phyloP scores from a whole-genome alignment of 2,113 vertebrate species.

The Pelobates fuscus region DNA sequence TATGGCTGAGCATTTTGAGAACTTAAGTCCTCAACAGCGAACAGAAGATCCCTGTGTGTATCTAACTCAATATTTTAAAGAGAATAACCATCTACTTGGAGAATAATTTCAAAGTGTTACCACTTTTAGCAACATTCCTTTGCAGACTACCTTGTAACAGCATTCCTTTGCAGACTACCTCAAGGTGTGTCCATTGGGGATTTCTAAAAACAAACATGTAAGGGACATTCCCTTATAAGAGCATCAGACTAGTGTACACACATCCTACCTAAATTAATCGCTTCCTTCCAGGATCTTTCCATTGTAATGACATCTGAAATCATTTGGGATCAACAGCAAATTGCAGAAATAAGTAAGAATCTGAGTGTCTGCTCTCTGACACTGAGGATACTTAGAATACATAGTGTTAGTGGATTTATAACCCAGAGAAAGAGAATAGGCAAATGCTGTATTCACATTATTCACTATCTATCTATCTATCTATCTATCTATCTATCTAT shows the following conservation, averaged over 20 bases:
- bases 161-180: background rate
- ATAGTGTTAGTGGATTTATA: background rate
- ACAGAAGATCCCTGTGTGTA: no score
- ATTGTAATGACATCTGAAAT: background rate
- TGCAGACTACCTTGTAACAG: background rate
- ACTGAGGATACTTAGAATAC: slow-evolving; percentile 13
- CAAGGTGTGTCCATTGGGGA: background rate
- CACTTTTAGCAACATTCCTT: background rate
- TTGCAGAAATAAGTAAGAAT: background rate
- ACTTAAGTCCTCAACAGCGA: no score
- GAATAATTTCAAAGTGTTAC: no score
- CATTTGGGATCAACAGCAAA: background rate
- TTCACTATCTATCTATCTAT: no score
- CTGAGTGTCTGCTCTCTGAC: slow-evolving; percentile 8
- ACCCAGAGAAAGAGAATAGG: no score
- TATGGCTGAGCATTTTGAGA: no score
- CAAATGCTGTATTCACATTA: no score
- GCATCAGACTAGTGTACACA: background rate
- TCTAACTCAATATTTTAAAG: no score
- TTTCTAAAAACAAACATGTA: slow-evolving; percentile 1
- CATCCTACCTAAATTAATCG: slow-evolving; percentile 3
- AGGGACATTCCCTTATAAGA: slow-evolving; percentile 38
- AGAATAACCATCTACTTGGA: no score
- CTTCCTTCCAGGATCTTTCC: slow-evolving; percentile 15
- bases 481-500: no score